Evolutionary conservation across 2,113 vertebrate species (phyloP).

Genomic region (Maccullochella peelii): DNA sequence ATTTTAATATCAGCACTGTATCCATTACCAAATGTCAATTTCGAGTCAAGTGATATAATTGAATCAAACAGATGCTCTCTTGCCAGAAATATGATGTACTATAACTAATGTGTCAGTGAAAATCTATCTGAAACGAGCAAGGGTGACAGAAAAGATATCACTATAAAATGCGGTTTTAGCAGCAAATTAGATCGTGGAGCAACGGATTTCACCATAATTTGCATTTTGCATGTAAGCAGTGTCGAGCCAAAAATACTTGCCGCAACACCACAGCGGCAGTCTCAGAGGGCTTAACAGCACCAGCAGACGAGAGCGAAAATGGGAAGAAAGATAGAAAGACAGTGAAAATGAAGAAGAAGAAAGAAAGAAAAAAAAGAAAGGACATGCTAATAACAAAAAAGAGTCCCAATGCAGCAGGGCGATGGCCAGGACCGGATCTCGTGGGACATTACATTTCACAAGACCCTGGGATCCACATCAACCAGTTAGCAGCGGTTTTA

Average conservation of each 20-base stretch:
- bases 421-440: constrained; percentile 65
- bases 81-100: constrained; percentile 69
- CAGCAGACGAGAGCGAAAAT: constrained; percentile 41
- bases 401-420: constrained; percentile 53
- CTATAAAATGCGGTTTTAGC: constrained; percentile 78
- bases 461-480: constrained; percentile 80
- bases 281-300: constrained; percentile 71
- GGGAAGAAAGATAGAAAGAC: constrained; percentile 51
- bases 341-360: constrained; percentile 51
- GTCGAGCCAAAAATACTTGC: constrained; percentile 82
- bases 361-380: constrained; percentile 23
- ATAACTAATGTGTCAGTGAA: constrained; percentile 75
- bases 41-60: constrained; percentile 76
- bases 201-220: constrained; percentile 79
- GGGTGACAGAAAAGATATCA: constrained; percentile 77
- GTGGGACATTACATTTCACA: constrained; percentile 77
- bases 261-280: constrained; percentile 72
- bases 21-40: constrained; percentile 78
- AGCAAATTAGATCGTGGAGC: constrained; percentile 75
- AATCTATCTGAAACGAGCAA: constrained; percentile 63
- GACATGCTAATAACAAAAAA: constrained; percentile 58
- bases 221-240: constrained; percentile 82
- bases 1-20: constrained; percentile 75
- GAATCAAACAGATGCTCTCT: constrained; percentile 72
- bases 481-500: constrained; percentile 80